Evolutionary conservation across 1,140 invertebrate species (phyloP), one percentile per base, ranked within the genome.

Genomic region (Drosophila grimshawi): DNA sequence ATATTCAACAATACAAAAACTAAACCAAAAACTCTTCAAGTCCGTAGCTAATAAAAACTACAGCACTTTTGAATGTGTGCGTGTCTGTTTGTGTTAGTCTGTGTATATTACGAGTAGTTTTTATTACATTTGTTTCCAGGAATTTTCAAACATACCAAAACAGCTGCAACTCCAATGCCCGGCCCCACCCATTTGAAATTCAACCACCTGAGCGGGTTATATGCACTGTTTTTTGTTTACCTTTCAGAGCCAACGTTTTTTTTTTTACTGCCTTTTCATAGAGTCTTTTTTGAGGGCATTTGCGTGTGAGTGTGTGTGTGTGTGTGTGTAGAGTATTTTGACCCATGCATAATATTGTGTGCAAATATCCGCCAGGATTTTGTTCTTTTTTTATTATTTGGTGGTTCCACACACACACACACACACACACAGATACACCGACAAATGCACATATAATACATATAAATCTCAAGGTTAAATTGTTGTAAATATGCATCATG

Each of bases 91-190:
- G 32, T 32, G 11, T 65, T 8, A 33, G 53, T 51, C 33, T 56
- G 51, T 63, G 56, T 39, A n/a, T 88, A 82, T 76, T 79, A 77
- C 82, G 76, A 88, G 80, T 86, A 89, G 83, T 89, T 88, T 88
- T 88, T 88, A 88, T 88, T 88, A 88, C 83, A 88, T 89, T 88
- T 89, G 83, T 88, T 88, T 88, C 80, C 85, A 88, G 83, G 83
- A 88, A 88, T 88, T 88, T 88, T 88, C 83, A 83, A 79, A 89
- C 83, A 88, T 86, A 80, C 72, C 85, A 88, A 83, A 88, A 83
- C 80, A 86, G 80, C 76, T 88, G 83, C 83, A 88, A 89, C 85
- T 53, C 39, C 29, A 43, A 6, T 8, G 39, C 30, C 10, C 32
- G 4, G 11, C 5, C 35, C 10, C 10, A 8, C 35, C 5, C 5